Evolutionary conservation across 2,888 invertebrate species (phyloP).

Genomic region (Leucophenga maculata): DNA sequence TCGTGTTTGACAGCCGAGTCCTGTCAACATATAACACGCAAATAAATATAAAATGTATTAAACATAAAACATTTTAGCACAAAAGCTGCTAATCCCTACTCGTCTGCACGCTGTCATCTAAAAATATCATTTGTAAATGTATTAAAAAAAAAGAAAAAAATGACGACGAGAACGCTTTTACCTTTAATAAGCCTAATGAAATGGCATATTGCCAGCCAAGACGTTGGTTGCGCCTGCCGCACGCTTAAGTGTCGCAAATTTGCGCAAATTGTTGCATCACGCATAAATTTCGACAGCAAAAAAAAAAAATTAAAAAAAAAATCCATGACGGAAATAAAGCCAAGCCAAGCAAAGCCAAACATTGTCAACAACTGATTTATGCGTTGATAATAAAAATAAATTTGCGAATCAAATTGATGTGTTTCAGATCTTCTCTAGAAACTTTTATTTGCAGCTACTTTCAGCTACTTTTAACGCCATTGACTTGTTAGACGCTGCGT

Average conservation of each 20-base stretch:
- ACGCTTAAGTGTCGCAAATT: no score
- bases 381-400: constrained; percentile 58
- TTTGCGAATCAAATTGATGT: constrained; percentile 39
- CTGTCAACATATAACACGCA: no score
- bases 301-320: background rate
- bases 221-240: background rate
- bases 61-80: background rate
- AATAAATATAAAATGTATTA: background rate
- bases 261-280: constrained; percentile 12
- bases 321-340: background rate
- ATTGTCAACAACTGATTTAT: constrained; percentile 51
- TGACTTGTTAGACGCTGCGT: constrained; percentile 11
- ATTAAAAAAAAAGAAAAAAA: no score
- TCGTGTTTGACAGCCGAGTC: background rate
- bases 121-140: no score
- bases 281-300: constrained; percentile 12
- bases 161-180: background rate
- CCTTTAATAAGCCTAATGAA: constrained; percentile 15
- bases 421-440: background rate
- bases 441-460: no score
- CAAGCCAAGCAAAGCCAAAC: background rate
- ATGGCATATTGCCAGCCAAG: constrained; percentile 7
- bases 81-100: no score
- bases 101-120: no score
- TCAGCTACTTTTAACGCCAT: no score